Conservation (phyloP, 2,797 vertebrate species). For the Helostoma temminkii region DNA sequence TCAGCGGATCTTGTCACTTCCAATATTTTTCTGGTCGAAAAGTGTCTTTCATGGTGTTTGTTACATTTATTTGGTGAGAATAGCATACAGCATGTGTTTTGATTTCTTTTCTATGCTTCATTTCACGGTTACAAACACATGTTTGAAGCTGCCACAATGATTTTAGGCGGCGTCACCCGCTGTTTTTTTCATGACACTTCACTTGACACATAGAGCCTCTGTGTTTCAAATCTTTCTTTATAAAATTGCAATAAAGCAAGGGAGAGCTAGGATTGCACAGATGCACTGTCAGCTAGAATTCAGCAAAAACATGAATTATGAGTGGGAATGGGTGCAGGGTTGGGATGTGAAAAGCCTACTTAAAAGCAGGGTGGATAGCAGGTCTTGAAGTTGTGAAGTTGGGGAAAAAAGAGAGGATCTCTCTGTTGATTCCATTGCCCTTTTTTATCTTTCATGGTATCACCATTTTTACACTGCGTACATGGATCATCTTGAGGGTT, state of each 20-base stretch:
- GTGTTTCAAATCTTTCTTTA: slow-evolving; percentile 57
- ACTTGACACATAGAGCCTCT: slow-evolving; percentile 49
- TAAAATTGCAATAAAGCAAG: slow-evolving; percentile 50
- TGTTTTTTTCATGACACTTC: slow-evolving; percentile 34
- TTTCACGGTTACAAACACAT: slow-evolving; percentile 69
- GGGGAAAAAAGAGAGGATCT: slow-evolving; percentile 2
- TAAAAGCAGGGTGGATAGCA: slow-evolving; percentile 24
- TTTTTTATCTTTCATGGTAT: slow-evolving; percentile 34
- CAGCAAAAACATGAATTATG: slow-evolving; percentile 27
- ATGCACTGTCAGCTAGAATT: slow-evolving; percentile 45
- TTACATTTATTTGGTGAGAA: slow-evolving; percentile 70
- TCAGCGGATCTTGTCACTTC: slow-evolving; percentile 49
- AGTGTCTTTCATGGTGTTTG: slow-evolving; percentile 64
- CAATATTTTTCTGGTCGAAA: slow-evolving; percentile 51
- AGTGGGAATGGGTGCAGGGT: slow-evolving; percentile 24
- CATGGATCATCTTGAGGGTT: slow-evolving; percentile 21
- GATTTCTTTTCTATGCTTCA: slow-evolving; percentile 68
- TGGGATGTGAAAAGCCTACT: slow-evolving; percentile 37
- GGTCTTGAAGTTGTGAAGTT: slow-evolving; percentile 24
- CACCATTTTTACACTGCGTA: neutral
- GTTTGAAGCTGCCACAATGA: slow-evolving; percentile 68
- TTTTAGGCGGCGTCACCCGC: slow-evolving; percentile 60
- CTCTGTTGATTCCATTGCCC: slow-evolving; percentile 14
- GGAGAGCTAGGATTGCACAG: slow-evolving; percentile 29
- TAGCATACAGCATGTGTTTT: slow-evolving; percentile 63